Percentiles rank a stretch among this genome's conserved stretches.
Evolutionary conservation across 2,113 vertebrate genomes (phyloP).

Genomic region (Tychaedon coryphoeus): DNA sequence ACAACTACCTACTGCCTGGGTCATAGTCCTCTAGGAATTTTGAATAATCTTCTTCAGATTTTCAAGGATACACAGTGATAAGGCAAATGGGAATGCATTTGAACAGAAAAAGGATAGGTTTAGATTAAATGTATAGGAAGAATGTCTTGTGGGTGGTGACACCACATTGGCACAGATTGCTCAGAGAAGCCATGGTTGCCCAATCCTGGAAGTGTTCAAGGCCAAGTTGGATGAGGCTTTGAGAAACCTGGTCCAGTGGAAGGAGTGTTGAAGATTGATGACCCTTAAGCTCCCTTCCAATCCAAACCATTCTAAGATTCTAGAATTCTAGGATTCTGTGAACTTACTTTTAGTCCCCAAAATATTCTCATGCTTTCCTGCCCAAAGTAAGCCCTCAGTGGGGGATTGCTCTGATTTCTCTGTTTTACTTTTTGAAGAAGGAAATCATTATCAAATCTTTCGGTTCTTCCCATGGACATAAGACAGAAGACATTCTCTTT

Average conservation of each 20-base stretch:
- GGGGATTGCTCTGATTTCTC: not conserved
- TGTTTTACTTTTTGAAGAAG: not conserved
- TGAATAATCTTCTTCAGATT: not conserved
- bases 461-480: not conserved
- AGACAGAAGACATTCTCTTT: not conserved
- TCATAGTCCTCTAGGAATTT: not conserved
- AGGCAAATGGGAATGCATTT: not conserved
- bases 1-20: accelerated
- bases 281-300: not conserved
- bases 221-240: not conserved
- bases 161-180: accelerated
- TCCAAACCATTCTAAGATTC: not conserved
- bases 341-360: not conserved
- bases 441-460: not conserved
- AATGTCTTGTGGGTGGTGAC: not conserved
- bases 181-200: accelerated
- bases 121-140: not conserved
- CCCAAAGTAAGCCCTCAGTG: accelerated
- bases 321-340: too few relatives aligned
- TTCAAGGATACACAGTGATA: too few relatives aligned
- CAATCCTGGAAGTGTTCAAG: not conserved
- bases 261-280: not conserved
- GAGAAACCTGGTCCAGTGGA: not conserved
- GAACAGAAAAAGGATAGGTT: not conserved
- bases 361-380: not conserved